Conservation (phyloP, 2,888 invertebrate species). For the Podotricha telesiphe region DNA sequence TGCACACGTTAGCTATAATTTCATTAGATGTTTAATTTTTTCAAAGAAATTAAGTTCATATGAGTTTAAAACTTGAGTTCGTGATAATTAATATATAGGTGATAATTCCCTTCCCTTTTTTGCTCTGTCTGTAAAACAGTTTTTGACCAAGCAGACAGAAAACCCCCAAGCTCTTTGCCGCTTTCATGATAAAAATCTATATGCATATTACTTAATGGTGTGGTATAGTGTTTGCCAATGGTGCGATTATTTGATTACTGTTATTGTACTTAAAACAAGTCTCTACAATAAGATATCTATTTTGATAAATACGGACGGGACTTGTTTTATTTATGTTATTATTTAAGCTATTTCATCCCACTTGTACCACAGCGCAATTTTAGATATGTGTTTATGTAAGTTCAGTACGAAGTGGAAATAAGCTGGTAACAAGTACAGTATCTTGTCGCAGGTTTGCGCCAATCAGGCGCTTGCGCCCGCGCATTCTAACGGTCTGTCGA, state of each 20-base stretch:
- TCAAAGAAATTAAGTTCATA: no score
- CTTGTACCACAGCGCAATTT: background rate
- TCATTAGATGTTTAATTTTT: no score
- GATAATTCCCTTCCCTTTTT: conserved; percentile 3
- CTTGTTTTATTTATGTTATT: background rate
- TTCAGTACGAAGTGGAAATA: conserved; percentile 32
- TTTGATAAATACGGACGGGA: no score
- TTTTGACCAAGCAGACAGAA: background rate
- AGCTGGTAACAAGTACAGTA: conserved; percentile 17
- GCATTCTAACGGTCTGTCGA: conserved; percentile 23
- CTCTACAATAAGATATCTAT: no score
- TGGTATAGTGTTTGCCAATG: conserved; percentile 1
- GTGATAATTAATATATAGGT: no score
- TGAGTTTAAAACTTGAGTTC: no score
- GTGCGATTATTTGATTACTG: conserved; percentile 20
- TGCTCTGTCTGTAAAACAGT: background rate
- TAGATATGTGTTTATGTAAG: background rate
- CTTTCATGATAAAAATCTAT: conserved; percentile 13
- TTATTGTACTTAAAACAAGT: no score
- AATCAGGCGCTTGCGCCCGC: conserved; percentile 24
- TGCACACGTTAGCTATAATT: no score
- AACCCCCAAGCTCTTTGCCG: conserved; percentile 25
- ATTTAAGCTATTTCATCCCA: background rate
- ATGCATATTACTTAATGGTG: conserved; percentile 32
- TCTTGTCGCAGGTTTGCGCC: conserved; percentile 21